These are phyloP conservation scores for Isichthys henryi DNA, from an alignment of 2,113 vertebrate genomes.

Conservation along the genomic window DNA sequence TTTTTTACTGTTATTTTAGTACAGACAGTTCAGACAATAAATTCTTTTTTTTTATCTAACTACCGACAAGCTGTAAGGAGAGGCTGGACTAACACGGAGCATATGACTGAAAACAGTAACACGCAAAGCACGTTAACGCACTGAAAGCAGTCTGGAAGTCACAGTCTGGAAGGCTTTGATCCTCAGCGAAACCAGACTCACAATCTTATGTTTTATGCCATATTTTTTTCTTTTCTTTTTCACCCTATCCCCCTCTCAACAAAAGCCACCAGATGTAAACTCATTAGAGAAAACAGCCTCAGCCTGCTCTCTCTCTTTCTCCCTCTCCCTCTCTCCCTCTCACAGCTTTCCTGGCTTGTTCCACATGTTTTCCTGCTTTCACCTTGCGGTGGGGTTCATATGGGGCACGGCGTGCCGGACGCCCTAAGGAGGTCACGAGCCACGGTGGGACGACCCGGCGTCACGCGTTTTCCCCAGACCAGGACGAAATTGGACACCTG, in stretches of 20 bases:
- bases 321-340: background rate
- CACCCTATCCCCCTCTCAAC: background rate
- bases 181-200: background rate
- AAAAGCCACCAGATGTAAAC: slow-evolving; percentile 18
- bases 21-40: background rate
- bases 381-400: background rate
- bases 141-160: background rate
- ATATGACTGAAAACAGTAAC: slow-evolving; percentile 14
- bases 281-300: background rate
- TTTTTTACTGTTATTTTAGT: slow-evolving; percentile 4
- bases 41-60: slow-evolving; percentile 16
- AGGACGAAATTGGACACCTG: slow-evolving; percentile 58
- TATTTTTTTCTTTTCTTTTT: background rate
- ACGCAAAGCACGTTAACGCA: slow-evolving; percentile 17
- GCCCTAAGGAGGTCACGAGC: slow-evolving; percentile 10
- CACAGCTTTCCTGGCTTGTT: background rate
- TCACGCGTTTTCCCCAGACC: slow-evolving; percentile 50
- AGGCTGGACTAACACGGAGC: background rate
- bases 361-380: too few species aligned
- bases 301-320: background rate
- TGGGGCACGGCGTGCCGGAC: background rate
- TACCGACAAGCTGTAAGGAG: slow-evolving; percentile 9
- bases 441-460: slow-evolving; percentile 44
- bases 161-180: slow-evolving; percentile 1
- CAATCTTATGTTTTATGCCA: background rate